Base-by-base conservation (phyloP, 2,888 invertebrate species). In the Idaea straminata region DNA sequence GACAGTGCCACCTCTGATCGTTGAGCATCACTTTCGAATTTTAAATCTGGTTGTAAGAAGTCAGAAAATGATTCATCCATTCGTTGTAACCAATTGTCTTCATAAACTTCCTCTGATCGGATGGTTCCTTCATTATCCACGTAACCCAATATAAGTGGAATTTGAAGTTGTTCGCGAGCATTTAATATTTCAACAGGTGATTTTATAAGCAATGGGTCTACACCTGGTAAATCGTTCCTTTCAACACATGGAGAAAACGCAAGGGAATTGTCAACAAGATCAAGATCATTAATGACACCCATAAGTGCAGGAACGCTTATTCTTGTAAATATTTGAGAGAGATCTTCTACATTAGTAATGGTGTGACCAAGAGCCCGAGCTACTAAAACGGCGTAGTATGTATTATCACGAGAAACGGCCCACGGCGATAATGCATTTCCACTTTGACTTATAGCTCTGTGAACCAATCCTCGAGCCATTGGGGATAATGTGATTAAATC, bases 201-300 rank as follows among this genome's bases (percentile, higher is more conserved):
- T 74, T 84, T 85, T 5, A 72, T 66, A 66, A 92, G 72, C 62
- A 92, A 86, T 7, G 87, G 80, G 58, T 78, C 77, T 1, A 73
- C 78, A 6, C 70, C 74, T 61, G 77, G 77, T 61, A 88, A 74
- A 35, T 74, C 71, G 47, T 77, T 72, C 62, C 71, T 86, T 76
- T 92, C 92, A n/a, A 92, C 36, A 66, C 92, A 92, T 16, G 92
- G 92, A 38, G 90, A 83, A 77, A 92, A 92, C 13, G 88, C 86
- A 58, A 91, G 69, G 3, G 91, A 83, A 66, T 91, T 91, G 61
- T 92, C 85, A 5, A 84, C 88, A 13, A 90, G 72, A 63, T 89
- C 86, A 6, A 91, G 80, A 62, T 89, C 86, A 64, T 88, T 91
- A 16, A 92, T 88, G 25, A 83, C 80, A 13, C 82, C 85, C 88